Conservation (phyloP, 1,140 invertebrate species). For the Gryon sp. region DNA sequence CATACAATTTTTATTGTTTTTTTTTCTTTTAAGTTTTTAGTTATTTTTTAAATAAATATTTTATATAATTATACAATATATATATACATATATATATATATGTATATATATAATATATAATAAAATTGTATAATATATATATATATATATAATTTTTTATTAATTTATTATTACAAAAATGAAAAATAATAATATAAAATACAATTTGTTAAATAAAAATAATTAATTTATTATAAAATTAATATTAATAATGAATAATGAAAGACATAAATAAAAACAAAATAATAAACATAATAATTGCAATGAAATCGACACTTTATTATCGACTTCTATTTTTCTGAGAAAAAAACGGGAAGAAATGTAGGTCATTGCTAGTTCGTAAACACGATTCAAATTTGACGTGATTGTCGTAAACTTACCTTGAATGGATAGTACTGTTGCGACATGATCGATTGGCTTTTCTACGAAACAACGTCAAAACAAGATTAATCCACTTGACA, state of each 20-base stretch:
- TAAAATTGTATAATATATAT: neutral
- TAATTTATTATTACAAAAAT: neutral
- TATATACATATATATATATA: no score
- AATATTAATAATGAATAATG: neutral
- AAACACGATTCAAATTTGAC: slow-evolving; percentile 3
- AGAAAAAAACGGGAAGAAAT: slow-evolving; percentile 8
- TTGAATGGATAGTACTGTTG: slow-evolving; percentile 73
- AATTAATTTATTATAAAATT: neutral
- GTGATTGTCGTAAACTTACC: slow-evolving; percentile 59
- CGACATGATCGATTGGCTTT: slow-evolving; percentile 20
- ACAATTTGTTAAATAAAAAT: no score
- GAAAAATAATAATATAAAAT: no score
- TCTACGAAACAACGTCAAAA: neutral
- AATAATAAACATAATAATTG: no score
- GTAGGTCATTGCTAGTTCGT: slow-evolving; percentile 13
- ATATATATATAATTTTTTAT: slow-evolving; percentile 32
- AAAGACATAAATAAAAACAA: neutral
- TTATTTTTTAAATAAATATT: no score
- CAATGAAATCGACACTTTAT: no score
- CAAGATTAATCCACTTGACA: neutral
- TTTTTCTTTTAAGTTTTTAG: no score
- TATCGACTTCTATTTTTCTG: neutral
- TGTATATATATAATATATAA: no score
- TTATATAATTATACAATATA: no score
- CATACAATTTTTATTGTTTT: no score